Evolutionary conservation across 2,888 invertebrate species (phyloP).

Genomic region (Aphodius sticticus): DNA sequence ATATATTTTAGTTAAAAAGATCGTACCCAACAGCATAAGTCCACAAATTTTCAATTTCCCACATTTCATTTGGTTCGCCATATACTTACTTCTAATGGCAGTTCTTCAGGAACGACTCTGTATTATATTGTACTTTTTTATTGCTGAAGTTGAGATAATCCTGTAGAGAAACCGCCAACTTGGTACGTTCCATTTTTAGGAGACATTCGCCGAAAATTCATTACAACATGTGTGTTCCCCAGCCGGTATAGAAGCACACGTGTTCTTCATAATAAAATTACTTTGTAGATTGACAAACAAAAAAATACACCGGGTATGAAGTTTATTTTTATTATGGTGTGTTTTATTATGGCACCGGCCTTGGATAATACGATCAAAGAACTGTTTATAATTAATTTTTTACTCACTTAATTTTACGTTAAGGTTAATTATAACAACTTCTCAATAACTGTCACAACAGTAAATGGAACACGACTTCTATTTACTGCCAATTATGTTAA

Average conservation of each 20-base stretch:
- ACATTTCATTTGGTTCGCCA: too few relatives aligned
- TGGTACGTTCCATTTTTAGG: not conserved
- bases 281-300: not conserved
- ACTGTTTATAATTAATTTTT: not conserved
- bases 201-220: not conserved
- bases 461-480: not conserved
- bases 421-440: not conserved
- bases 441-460: not conserved
- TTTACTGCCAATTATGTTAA: not conserved
- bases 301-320: not conserved
- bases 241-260: not conserved
- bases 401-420: not conserved
- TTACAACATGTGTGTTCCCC: not conserved
- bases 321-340: not conserved
- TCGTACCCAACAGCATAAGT: too few relatives aligned
- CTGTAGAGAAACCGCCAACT: too few relatives aligned
- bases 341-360: not conserved
- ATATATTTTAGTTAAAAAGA: too few relatives aligned
- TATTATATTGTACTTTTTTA: too few relatives aligned
- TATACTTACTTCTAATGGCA: too few relatives aligned
- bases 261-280: not conserved
- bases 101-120: too few relatives aligned
- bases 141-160: too few relatives aligned
- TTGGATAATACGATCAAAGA: not conserved
- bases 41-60: too few relatives aligned